Evolutionary conservation across 2,797 vertebrate genomes (phyloP).

Genomic region (Lacerta bilineata): DNA sequence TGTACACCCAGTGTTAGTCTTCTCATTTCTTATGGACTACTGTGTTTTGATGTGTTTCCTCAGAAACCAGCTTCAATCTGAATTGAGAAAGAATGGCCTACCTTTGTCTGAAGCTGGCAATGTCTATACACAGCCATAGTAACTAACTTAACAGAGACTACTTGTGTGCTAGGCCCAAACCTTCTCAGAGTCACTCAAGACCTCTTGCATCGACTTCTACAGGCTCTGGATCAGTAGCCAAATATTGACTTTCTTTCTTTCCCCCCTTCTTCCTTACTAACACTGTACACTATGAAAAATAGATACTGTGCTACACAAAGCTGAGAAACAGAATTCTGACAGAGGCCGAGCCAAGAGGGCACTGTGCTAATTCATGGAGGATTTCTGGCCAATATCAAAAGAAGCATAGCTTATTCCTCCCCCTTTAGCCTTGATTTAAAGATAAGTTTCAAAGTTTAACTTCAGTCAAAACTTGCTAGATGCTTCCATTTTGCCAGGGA

Average conservation of each 20-base stretch:
- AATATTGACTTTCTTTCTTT: constrained; percentile 5
- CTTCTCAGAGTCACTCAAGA: neutral
- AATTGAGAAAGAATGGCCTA: no score
- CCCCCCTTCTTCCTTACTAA: neutral
- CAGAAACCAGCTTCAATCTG: no score
- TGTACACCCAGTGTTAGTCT: no score
- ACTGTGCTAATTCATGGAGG: neutral
- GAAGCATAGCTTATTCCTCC: constrained; percentile 3
- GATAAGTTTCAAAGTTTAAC: constrained; percentile 1
- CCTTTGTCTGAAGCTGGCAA: no score
- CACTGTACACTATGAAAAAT: constrained; percentile 17
- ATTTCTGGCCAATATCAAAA: constrained; percentile 27
- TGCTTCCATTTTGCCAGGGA: neutral
- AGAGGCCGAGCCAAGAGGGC: constrained; percentile 17
- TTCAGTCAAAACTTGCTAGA: neutral
- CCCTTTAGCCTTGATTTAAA: constrained; percentile 8
- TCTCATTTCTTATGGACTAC: no score
- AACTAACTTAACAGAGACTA: neutral
- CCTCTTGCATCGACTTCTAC: neutral
- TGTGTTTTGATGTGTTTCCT: no score
- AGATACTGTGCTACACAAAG: constrained; percentile 16
- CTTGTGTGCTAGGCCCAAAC: neutral
- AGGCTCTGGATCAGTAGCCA: constrained; percentile 7
- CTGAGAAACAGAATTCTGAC: constrained; percentile 28
- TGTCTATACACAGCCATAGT: neutral